phyloP scores from a whole-genome alignment of 2,113 vertebrate species.

The Geococcyx californianus region DNA sequence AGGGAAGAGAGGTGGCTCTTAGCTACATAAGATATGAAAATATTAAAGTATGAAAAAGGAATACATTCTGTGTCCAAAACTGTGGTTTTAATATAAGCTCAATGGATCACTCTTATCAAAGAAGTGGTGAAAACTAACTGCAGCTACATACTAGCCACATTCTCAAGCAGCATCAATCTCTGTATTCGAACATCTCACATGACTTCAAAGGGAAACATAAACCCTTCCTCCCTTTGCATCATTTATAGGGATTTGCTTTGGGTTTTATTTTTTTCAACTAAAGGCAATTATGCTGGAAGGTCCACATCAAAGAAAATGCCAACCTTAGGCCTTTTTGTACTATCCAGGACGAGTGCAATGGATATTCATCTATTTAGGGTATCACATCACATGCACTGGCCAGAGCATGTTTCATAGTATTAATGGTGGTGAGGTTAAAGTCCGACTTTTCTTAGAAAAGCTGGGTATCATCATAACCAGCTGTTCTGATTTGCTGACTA shows the following conservation, averaged over 20 bases:
- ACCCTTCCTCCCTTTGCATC: conserved; percentile 48
- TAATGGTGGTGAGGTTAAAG: conserved; percentile 59
- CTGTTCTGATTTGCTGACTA: conserved; percentile 59
- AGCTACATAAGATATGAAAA: neutral
- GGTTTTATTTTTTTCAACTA: conserved; percentile 58
- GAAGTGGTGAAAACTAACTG: conserved; percentile 38
- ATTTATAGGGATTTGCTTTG: conserved; percentile 63
- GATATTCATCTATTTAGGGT: conserved; percentile 43
- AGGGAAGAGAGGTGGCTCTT: neutral
- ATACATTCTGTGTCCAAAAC: neutral
- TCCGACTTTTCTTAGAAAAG: conserved; percentile 46
- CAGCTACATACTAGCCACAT: conserved; percentile 26
- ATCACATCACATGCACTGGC: conserved; percentile 23
- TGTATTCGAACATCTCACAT: conserved; percentile 41
- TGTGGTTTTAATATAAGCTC: neutral
- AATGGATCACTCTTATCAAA: conserved; percentile 3
- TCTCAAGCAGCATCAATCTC: conserved; percentile 66
- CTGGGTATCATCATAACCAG: conserved; percentile 65
- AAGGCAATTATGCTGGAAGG: conserved; percentile 55
- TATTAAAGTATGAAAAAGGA: neutral
- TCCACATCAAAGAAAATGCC: conserved; percentile 67
- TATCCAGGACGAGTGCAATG: conserved; percentile 31
- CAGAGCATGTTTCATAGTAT: conserved; percentile 43
- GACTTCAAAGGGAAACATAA: conserved; percentile 64
- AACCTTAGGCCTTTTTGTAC: conserved; percentile 57